Conservation (phyloP, 2,888 invertebrate genomes). For the Cantharis lateralis region DNA sequence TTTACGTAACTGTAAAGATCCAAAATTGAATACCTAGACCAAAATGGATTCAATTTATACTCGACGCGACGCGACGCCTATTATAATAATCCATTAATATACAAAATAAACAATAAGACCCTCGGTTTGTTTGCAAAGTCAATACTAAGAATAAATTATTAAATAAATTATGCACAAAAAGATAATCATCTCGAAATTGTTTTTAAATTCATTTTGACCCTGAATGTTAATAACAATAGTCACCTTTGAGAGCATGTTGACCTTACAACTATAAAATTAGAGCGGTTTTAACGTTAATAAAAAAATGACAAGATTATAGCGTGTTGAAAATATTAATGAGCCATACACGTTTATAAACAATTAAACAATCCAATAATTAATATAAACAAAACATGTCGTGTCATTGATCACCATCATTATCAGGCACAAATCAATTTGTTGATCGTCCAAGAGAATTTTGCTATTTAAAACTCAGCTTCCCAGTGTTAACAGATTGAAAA, state of each 20-base stretch:
- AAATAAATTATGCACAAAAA: background rate
- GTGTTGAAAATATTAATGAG: slow-evolving; percentile 8
- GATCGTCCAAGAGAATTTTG: background rate
- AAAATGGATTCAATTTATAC: background rate
- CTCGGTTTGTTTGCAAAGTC: background rate
- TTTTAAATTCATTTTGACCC: slow-evolving; percentile 5
- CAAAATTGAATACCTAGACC: slow-evolving; percentile 1
- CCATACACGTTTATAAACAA: slow-evolving; percentile 9
- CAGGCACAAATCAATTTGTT: background rate
- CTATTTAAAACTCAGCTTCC: background rate
- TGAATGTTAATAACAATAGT: slow-evolving; percentile 13
- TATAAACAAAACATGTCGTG: background rate
- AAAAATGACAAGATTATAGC: slow-evolving; percentile 2
- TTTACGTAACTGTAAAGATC: background rate
- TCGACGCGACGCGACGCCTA: background rate
- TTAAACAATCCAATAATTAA: slow-evolving; percentile 7
- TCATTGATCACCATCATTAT: background rate
- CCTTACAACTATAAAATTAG: slow-evolving; percentile 13
- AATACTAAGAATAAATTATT: background rate
- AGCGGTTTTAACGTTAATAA: slow-evolving; percentile 11
- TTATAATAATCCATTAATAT: background rate
- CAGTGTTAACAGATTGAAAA: background rate
- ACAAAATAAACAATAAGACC: background rate
- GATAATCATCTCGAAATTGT: slow-evolving; percentile 12
- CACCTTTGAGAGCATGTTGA: slow-evolving; percentile 12